These are phyloP conservation scores for Subacronicta megacephala DNA, from an alignment of 2,888 invertebrate genomes.

Conservation along the genomic window DNA sequence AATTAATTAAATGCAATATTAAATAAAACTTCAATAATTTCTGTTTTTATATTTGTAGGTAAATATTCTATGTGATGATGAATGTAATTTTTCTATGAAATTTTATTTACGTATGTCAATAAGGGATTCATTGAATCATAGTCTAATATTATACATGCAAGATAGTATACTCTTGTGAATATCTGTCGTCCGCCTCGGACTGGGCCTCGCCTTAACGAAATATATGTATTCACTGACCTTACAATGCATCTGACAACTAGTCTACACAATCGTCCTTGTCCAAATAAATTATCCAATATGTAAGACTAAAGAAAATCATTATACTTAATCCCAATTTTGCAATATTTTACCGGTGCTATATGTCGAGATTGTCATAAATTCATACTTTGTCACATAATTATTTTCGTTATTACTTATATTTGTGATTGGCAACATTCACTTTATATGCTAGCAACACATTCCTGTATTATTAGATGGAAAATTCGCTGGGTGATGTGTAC, in stretches of 20 bases:
- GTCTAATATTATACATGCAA: slow-evolving; percentile 32
- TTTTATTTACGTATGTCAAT: slow-evolving; percentile 48
- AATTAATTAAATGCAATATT: slow-evolving; percentile 44
- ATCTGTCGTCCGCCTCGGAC: slow-evolving; percentile 16
- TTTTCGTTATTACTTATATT: slow-evolving; percentile 24
- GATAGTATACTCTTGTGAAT: slow-evolving; percentile 26
- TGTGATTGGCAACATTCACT: slow-evolving; percentile 43
- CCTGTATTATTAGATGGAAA: slow-evolving; percentile 65
- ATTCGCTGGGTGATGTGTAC: slow-evolving; percentile 60
- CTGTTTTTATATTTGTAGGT: slow-evolving; percentile 51
- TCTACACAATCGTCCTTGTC: slow-evolving; percentile 20
- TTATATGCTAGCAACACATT: slow-evolving; percentile 69
- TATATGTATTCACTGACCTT: slow-evolving; percentile 8
- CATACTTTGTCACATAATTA: slow-evolving; percentile 29
- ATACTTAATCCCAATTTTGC: slow-evolving; percentile 18
- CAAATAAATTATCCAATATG: slow-evolving; percentile 9
- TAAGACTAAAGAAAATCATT: slow-evolving; percentile 7
- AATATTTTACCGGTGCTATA: slow-evolving; percentile 49
- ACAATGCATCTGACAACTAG: slow-evolving; percentile 34
- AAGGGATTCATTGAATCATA: slow-evolving; percentile 44
- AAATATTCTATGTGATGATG: slow-evolving; percentile 47
- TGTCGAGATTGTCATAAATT: slow-evolving; percentile 29
- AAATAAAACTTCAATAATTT: slow-evolving; percentile 38
- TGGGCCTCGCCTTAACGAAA: slow-evolving; percentile 4
- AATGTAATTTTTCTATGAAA: slow-evolving; percentile 51